A percentile compares a stretch with the other conserved stretches of the same genome.
Conservation (phyloP, 2,888 invertebrate species). For the Acleris emargana region DNA sequence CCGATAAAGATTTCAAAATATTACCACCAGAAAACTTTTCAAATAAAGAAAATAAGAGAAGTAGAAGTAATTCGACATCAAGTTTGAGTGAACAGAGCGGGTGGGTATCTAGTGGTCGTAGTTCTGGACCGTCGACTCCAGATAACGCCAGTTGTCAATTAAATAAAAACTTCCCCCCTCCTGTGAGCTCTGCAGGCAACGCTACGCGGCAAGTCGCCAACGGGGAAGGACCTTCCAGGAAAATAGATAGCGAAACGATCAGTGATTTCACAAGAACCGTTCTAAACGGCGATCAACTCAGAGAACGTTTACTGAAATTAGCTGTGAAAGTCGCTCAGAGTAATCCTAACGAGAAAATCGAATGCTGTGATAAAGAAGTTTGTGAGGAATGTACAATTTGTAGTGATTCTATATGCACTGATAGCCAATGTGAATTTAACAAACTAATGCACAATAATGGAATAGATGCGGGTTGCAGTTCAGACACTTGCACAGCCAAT, state of each 20-base stretch:
- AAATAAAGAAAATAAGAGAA: slow-evolving; percentile 71
- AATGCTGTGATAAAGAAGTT: slow-evolving; percentile 80
- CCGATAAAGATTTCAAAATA: slow-evolving; percentile 79
- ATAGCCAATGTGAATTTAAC: slow-evolving; percentile 79
- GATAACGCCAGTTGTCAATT: slow-evolving; percentile 82
- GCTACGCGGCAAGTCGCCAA: slow-evolving; percentile 47
- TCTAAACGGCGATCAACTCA: slow-evolving; percentile 86
- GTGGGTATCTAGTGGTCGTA: slow-evolving; percentile 92
- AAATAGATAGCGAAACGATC: slow-evolving; percentile 64
- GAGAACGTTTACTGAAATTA: slow-evolving; percentile 86
- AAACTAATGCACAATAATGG: slow-evolving; percentile 76
- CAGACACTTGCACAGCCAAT: slow-evolving; percentile 73
- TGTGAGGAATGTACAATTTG: slow-evolving; percentile 80
- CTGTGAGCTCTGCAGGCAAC: slow-evolving; percentile 58
- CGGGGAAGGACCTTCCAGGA: slow-evolving; percentile 55
- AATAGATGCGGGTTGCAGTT: slow-evolving; percentile 71
- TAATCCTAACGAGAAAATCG: slow-evolving; percentile 76
- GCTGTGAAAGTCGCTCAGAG: slow-evolving; percentile 78
- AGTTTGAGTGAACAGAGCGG: slow-evolving; percentile 93
- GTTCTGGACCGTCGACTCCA: slow-evolving; percentile 86
- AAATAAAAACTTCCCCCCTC: slow-evolving; percentile 72
- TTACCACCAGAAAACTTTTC: slow-evolving; percentile 77
- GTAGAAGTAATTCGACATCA: slow-evolving; percentile 84
- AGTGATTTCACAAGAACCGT: slow-evolving; percentile 77
- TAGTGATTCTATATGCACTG: slow-evolving; percentile 79